Base-by-base conservation (phyloP, 2,888 invertebrate species). In the Orthonevra nobilis region DNA sequence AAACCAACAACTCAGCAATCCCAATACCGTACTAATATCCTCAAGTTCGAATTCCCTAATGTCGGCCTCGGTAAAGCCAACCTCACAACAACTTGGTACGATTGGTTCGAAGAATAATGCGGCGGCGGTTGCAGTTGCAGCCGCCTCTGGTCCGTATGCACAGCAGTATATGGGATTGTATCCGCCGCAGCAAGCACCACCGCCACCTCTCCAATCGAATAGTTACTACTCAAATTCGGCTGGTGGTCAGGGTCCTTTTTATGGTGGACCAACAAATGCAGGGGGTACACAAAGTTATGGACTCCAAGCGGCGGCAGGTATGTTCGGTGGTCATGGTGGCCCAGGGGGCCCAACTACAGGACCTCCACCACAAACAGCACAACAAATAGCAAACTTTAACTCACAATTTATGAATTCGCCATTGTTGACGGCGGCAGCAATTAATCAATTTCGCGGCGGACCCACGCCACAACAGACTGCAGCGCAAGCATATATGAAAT, bases 1-100 rank as follows among this genome's bases (percentile, higher is more conserved):
- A 86, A 94, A 94, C 52, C 95, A 95, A 84, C 91, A 95, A 82
- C 91, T 92, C 81, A 95, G 92, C 86, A 96, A 94, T 88, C 96
- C 95, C 50, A 96, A 94, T 85, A 96, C 96, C 12, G 95, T 97
- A 83, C 92, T 97, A 84, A 96, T 96, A 82, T 95, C 96, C 32
- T 94, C 96, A 81, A 94, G 95, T 64, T 94, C 96, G 70, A 96
- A 96, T 88, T 95, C 95, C 28, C 90, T 96, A 83, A 96, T 96
- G 96, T 95, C 96, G 3, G 94, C 95, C 30, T 94, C 94, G 73
- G 95, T 96, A 54, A 96, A 84, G 86, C 94, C 94, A 9, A 92
- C 94, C 30, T 92, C 93, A 77, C 95, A 95, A 88, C 93, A 93
- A 84, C 94, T 96, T 83, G 95, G 95, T 81, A 95, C 96, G 68